phyloP scores from a whole-genome alignment of 2,797 vertebrate species.

The Ispidina picta region DNA sequence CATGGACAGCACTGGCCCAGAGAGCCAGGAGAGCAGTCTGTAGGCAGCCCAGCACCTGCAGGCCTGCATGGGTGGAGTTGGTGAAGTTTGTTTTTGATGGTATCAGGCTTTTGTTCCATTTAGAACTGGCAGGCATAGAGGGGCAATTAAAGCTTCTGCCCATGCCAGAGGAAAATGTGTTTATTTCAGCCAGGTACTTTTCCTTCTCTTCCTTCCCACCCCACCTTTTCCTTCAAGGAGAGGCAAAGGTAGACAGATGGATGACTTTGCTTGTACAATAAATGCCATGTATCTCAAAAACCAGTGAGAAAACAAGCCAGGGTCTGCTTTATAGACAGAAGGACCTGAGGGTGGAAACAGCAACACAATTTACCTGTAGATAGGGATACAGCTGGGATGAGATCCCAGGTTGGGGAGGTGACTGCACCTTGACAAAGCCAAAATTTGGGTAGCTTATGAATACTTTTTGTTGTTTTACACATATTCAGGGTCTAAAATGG shows the following conservation, averaged over 20 bases:
- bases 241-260: background rate
- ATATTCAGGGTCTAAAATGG: background rate
- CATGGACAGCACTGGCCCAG: background rate
- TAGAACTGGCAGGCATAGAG: background rate
- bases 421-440: background rate
- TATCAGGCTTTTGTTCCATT: background rate
- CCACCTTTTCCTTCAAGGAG: background rate
- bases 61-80: background rate
- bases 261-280: background rate
- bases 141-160: background rate
- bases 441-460: background rate
- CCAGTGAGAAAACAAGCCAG: background rate
- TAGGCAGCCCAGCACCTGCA: background rate
- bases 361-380: background rate
- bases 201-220: background rate
- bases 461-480: background rate
- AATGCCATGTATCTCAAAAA: background rate
- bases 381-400: background rate
- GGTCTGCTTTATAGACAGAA: background rate
- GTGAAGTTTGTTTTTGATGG: background rate
- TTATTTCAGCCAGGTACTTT: background rate
- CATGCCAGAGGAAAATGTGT: background rate
- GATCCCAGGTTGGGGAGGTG: background rate
- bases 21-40: background rate
- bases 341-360: background rate